phyloP scores from a whole-genome alignment of 2,113 vertebrate genomes.

The Triplophysa dalaica region DNA sequence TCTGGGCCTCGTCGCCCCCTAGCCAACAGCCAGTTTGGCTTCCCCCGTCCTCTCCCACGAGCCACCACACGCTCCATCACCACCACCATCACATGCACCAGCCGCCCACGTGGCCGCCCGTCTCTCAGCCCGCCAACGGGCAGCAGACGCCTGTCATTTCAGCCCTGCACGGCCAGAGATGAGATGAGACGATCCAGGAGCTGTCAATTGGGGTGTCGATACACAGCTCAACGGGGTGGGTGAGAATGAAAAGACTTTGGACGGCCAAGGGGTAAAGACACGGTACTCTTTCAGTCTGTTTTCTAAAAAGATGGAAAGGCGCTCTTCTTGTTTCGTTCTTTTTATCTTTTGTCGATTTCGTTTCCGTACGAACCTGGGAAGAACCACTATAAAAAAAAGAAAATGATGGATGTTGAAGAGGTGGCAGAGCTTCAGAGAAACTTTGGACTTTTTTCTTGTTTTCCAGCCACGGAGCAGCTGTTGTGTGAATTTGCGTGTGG shows the following conservation, averaged over 20 bases:
- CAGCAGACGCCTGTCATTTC: slow-evolving; percentile 79
- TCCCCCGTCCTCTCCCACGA: slow-evolving; percentile 83
- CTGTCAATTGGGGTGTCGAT: not conserved
- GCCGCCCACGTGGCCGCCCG: slow-evolving; percentile 83
- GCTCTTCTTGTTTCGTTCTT: slow-evolving; percentile 27
- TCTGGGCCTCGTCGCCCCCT: slow-evolving; percentile 88
- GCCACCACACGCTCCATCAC: slow-evolving; percentile 68
- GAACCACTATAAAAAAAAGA: slow-evolving; percentile 52
- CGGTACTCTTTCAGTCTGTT: slow-evolving; percentile 37
- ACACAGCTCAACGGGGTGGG: not conserved
- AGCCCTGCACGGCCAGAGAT: slow-evolving; percentile 86
- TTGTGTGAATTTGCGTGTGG: not conserved
- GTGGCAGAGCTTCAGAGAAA: not conserved
- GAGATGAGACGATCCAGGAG: slow-evolving; percentile 68
- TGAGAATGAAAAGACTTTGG: slow-evolving; percentile 21
- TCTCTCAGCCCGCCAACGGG: slow-evolving; percentile 68
- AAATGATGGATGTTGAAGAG: slow-evolving; percentile 16
- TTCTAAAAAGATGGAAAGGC: slow-evolving; percentile 44
- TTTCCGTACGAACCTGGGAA: slow-evolving; percentile 37
- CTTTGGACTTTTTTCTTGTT: slow-evolving; percentile 15
- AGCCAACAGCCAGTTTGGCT: slow-evolving; percentile 81
- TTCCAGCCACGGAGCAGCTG: not conserved
- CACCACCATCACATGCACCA: slow-evolving; percentile 73
- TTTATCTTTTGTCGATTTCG: slow-evolving; percentile 23
- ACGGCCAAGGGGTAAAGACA: slow-evolving; percentile 36